Evolutionary conservation across 2,113 vertebrate genomes (phyloP).

Genomic region (Etheostoma cragini): DNA sequence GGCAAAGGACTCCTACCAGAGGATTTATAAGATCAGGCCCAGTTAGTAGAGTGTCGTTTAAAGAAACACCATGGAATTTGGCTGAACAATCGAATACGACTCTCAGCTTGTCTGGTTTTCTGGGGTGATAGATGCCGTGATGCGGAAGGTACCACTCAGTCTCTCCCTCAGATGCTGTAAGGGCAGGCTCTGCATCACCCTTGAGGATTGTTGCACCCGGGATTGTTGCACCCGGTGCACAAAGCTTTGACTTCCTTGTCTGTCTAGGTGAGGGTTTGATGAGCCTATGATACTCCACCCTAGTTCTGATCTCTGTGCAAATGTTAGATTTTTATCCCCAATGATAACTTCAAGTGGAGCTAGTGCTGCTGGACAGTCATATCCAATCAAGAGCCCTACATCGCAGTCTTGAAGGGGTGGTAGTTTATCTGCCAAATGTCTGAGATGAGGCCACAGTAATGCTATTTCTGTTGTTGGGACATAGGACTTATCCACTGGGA

Average conservation of each 20-base stretch:
- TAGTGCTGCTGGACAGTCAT: conserved; percentile 12
- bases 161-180: not conserved
- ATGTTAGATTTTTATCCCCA: not conserved
- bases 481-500: conserved; percentile 24
- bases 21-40: conserved; percentile 28
- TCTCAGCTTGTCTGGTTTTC: not conserved
- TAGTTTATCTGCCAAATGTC: conserved; percentile 3
- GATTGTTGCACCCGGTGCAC: no score
- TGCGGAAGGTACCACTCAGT: not conserved
- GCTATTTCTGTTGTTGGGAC: conserved; percentile 27
- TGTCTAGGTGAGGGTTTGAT: conserved; percentile 17
- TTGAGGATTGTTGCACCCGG: no score
- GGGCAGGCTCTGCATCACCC: conserved; percentile 18
- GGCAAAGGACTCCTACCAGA: conserved; percentile 10
- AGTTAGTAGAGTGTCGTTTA: conserved; percentile 11
- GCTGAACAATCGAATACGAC: conserved; percentile 22
- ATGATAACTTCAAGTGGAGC: no score
- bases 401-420: conserved; percentile 30
- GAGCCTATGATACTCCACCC: conserved; percentile 20
- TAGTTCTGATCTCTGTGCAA: conserved; percentile 6
- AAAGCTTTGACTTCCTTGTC: conserved; percentile 18
- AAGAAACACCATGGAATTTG: not conserved
- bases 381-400: conserved; percentile 29
- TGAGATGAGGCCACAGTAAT: conserved; percentile 36
- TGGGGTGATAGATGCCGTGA: not conserved